These are phyloP conservation scores for Chrysolina haemoptera DNA, from an alignment of 2,888 invertebrate genomes.

Conservation along the genomic window DNA sequence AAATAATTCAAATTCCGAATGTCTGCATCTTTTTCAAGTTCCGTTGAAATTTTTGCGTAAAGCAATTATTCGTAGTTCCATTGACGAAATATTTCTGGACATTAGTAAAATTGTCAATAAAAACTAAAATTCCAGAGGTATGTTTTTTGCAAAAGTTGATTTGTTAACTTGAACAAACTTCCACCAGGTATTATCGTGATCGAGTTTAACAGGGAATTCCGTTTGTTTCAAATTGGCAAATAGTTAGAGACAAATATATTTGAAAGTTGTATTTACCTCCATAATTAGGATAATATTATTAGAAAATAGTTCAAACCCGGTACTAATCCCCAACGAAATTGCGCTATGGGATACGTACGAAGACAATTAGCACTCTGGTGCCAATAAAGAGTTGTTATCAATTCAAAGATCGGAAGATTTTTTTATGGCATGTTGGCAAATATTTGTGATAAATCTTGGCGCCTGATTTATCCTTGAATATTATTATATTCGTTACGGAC, in stretches of 20 bases:
- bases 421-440: conserved; percentile 37
- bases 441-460: conserved; percentile 47
- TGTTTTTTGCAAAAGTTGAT: too few relatives aligned
- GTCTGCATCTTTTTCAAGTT: too few relatives aligned
- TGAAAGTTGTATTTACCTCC: not conserved
- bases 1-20: too few relatives aligned
- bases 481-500: conserved; percentile 34
- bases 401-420: conserved; percentile 12
- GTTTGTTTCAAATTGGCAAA: not conserved
- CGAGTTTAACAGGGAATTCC: not conserved
- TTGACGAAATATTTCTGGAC: too few relatives aligned
- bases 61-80: too few relatives aligned
- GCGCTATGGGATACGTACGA: not conserved
- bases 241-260: not conserved
- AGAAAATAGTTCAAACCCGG: not conserved
- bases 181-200: not conserved
- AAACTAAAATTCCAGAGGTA: too few relatives aligned
- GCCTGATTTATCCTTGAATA: conserved; percentile 45
- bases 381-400: not conserved
- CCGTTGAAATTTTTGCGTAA: too few relatives aligned
- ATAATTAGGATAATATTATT: not conserved
- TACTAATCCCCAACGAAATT: conserved; percentile 3
- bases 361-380: not conserved
- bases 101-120: too few relatives aligned
- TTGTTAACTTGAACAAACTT: too few relatives aligned